Percentiles rank a stretch among this genome's conserved stretches.
phyloP scores from a whole-genome alignment of 2,113 vertebrate genomes.

The Antigone vipio region DNA sequence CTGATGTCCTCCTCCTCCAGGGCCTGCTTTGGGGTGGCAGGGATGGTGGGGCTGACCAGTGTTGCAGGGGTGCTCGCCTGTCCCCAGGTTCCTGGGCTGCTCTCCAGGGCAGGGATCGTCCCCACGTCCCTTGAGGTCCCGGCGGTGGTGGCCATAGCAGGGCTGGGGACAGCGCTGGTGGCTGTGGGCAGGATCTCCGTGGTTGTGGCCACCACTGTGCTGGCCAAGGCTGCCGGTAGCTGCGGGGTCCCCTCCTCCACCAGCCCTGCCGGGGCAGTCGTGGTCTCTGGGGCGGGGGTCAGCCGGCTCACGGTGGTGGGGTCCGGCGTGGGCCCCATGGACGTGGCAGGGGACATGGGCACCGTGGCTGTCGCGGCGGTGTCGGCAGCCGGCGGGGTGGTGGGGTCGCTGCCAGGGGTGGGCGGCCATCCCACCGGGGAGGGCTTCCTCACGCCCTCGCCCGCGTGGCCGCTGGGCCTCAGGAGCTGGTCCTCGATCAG shows the following conservation, averaged over 20 bases:
- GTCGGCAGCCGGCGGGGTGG: neutral
- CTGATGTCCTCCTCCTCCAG: slow-evolving; percentile 74
- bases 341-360: neutral
- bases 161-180: neutral
- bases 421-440: slow-evolving; percentile 10
- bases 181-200: neutral
- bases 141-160: neutral
- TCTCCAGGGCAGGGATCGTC: neutral
- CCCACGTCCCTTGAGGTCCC: neutral
- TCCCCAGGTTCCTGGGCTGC: neutral
- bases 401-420: neutral
- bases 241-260: neutral
- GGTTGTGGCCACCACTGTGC: neutral
- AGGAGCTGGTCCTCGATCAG: slow-evolving; percentile 91
- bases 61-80: neutral
- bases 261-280: rapidly evolving
- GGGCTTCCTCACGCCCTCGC: neutral
- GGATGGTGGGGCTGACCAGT: neutral
- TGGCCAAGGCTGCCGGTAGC: neutral
- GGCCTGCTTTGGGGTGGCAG: slow-evolving; percentile 36
- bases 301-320: neutral
- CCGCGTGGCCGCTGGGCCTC: slow-evolving; percentile 69
- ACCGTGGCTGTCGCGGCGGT: neutral
- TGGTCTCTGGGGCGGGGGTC: neutral
- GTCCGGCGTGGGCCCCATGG: neutral